Evolutionary conservation across 2,888 invertebrate species (phyloP).

Genomic region (Auanema sp.): DNA sequence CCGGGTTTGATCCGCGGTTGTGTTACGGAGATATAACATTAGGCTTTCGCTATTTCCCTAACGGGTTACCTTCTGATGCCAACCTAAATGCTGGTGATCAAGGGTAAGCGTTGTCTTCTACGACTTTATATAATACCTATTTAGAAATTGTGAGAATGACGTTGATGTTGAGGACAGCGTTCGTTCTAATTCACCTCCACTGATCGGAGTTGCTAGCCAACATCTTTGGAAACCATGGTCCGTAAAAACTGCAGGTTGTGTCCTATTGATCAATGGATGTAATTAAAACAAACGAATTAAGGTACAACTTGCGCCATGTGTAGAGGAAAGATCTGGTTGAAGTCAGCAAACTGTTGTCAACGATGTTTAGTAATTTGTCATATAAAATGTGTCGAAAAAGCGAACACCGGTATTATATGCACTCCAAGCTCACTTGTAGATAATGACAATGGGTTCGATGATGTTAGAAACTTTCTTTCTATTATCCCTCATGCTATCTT

Average conservation of each 20-base stretch:
- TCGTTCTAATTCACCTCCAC: too few relatives aligned
- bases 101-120: background rate
- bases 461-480: background rate
- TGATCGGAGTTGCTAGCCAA: too few relatives aligned
- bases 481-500: too few relatives aligned
- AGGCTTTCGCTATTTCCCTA: constrained; percentile 70
- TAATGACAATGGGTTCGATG: constrained; percentile 15
- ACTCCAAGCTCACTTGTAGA: constrained; percentile 11
- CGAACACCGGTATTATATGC: constrained; percentile 26
- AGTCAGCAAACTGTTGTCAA: constrained; percentile 88
- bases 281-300: too few relatives aligned
- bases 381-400: constrained; percentile 80
- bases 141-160: too few relatives aligned
- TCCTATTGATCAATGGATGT: too few relatives aligned
- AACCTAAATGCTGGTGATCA: constrained; percentile 18
- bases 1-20: constrained; percentile 86
- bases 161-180: too few relatives aligned
- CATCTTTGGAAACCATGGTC: too few relatives aligned
- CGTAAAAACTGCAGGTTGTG: background rate
- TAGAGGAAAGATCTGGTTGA: constrained; percentile 82
- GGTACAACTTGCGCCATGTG: constrained; percentile 51
- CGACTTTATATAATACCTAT: too few relatives aligned
- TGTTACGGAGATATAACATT: constrained; percentile 89
- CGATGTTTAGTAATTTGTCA: constrained; percentile 89
- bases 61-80: constrained; percentile 44